phyloP scores from a whole-genome alignment of 2,888 invertebrate genomes.

The Phyllotreta cruciferae region DNA sequence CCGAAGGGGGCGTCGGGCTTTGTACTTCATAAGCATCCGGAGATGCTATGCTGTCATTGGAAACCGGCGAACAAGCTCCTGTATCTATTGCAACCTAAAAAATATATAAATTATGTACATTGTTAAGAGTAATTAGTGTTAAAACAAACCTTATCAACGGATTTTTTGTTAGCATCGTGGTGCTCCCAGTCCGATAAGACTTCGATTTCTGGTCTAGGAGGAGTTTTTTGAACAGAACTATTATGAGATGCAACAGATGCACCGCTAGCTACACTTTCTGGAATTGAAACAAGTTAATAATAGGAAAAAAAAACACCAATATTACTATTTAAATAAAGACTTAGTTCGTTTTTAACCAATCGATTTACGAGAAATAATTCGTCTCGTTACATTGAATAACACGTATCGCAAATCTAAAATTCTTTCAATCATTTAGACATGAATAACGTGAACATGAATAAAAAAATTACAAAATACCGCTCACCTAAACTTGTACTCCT shows the following conservation, averaged over 20 bases:
- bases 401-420: too few species aligned
- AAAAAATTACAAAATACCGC: slow-evolving; percentile 59
- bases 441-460: background rate
- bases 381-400: too few species aligned
- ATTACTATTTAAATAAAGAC: slow-evolving; percentile 1
- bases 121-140: background rate
- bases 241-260: slow-evolving; percentile 28
- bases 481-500: slow-evolving; percentile 70
- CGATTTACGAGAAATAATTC: too few species aligned
- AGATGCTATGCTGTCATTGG: slow-evolving; percentile 58
- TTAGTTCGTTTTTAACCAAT: too few species aligned
- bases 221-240: slow-evolving; percentile 39
- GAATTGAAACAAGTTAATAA: background rate
- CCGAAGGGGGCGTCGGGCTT: slow-evolving; percentile 50
- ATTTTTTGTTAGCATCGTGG: slow-evolving; percentile 18
- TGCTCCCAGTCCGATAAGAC: slow-evolving; percentile 56
- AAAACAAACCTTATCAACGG: slow-evolving; percentile 7
- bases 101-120: background rate
- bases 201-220: slow-evolving; percentile 48
- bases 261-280: slow-evolving; percentile 35
- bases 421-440: too few species aligned
- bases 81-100: slow-evolving; percentile 50
- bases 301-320: background rate
- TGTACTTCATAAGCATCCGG: slow-evolving; percentile 51
- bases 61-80: slow-evolving; percentile 58